Base-by-base conservation (phyloP, 2,888 invertebrate species). In the Tuta absoluta region DNA sequence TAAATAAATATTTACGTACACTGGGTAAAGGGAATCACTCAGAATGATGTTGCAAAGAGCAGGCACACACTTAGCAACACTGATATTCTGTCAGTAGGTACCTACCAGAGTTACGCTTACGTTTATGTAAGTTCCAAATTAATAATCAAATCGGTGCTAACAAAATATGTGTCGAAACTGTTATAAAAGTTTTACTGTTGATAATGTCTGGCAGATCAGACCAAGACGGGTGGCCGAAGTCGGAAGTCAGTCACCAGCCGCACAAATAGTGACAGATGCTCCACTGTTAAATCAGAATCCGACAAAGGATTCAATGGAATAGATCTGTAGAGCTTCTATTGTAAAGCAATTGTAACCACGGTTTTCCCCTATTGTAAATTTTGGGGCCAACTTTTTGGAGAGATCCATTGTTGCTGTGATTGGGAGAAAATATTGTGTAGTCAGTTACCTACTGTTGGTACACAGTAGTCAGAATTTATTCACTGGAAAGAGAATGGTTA, bases 221-320 rank as follows among this genome's bases (percentile, higher is more conserved):
- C 53, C 49, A 49, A 28, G 5, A 56, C 24, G 33, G 53, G 28
- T 28, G 28, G 28, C 21, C 53, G 49, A 11, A 49, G 14, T 24
- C 73, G 75, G 75, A 76, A 78, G 72, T 68, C 65, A 69, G 68
- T 67, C 70, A 72, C 70, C 70, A 67, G 66, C 65, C 59, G 66
- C 70, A 81, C 83, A 80, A 80, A 76, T 75, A 77, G 71, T 78
- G 84, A 82, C 80, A 75, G 80, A 83, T 81, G 77, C 79, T 71
- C 69, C 69, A 67, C 78, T 73, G 80, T 81, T 82, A 81, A 81
- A 81, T 81, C 79, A 78, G 77, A 79, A 79, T 74, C 70, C 73
- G 72, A 75, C 70, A 68, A 69, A 71, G 65, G 67, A 67, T 61
- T 56, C 33, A 56, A 56, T 56, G 33, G n/a, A 56, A 56, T 56